Conservation (phyloP, 1,140 invertebrate genomes). For the Diachasmimorpha longicaudata region DNA sequence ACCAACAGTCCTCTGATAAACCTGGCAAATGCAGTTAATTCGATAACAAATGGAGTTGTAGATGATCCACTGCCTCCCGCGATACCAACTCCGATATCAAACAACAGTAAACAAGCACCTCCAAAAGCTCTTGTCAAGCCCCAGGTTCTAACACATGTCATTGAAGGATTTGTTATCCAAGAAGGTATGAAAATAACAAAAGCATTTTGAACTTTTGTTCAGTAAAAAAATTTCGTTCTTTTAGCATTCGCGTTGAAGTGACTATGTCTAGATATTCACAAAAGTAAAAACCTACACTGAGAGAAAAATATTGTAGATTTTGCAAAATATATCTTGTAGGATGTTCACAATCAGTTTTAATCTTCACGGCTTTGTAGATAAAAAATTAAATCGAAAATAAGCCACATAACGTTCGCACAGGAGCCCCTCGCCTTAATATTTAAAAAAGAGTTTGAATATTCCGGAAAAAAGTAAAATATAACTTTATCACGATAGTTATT, state of each 20-base stretch:
- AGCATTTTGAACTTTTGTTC: too few species aligned
- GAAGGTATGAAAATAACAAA: constrained; percentile 66
- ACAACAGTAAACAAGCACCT: constrained; percentile 68
- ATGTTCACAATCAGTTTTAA: too few species aligned
- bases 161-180: constrained; percentile 96
- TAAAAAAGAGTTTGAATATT: too few species aligned
- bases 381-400: too few species aligned
- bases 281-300: constrained; percentile 1
- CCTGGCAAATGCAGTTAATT: constrained; percentile 57
- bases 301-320: too few species aligned
- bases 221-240: not conserved
- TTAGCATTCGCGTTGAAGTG: not conserved
- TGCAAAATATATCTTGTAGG: too few species aligned
- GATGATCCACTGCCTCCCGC: constrained; percentile 40
- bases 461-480: too few species aligned
- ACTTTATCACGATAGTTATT: too few species aligned
- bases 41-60: constrained; percentile 55
- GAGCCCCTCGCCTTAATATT: too few species aligned
- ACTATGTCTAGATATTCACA: not conserved
- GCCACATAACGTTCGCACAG: too few species aligned
- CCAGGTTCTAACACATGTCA: constrained; percentile 94
- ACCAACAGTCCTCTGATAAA: constrained; percentile 55
- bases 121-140: constrained; percentile 97
- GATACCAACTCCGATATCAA: constrained; percentile 41
- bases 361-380: too few species aligned